Percentiles rank a stretch among this genome's conserved stretches.
phyloP scores from a whole-genome alignment of 2,113 vertebrate genomes.

The Callocephalon fimbriatum region DNA sequence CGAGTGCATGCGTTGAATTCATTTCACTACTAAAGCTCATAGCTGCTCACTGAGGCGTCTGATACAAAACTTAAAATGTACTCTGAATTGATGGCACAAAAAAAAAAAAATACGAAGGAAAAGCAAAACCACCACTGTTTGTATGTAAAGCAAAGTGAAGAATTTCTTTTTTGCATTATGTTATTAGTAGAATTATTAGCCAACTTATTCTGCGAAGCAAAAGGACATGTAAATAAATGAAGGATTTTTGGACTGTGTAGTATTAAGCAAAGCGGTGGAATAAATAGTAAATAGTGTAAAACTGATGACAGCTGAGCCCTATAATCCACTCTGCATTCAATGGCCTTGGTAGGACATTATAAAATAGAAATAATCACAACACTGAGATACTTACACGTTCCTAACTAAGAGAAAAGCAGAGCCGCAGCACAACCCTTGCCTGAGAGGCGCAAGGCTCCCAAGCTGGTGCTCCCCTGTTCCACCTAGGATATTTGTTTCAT shows the following conservation, averaged over 20 bases:
- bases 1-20: background rate
- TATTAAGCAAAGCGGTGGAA: background rate
- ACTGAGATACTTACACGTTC: background rate
- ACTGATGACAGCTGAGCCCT: background rate
- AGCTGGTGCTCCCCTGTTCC: background rate
- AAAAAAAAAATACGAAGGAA: background rate
- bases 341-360: background rate
- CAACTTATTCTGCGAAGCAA: background rate
- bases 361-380: background rate
- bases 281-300: background rate
- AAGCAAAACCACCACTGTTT: fast-evolving
- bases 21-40: background rate
- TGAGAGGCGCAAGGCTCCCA: fast-evolving
- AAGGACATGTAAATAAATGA: fast-evolving
- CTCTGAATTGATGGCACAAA: background rate
- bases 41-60: background rate
- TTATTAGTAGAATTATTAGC: background rate
- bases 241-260: background rate
- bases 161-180: background rate
- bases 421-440: background rate
- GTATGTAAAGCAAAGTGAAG: background rate
- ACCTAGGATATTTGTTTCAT: background rate
- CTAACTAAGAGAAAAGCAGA: background rate
- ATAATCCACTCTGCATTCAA: background rate
- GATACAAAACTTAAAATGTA: background rate